Percentiles rank a stretch among this genome's conserved stretches.
Evolutionary conservation across 2,797 vertebrate genomes (phyloP).

Genomic region (Sebastes melanostomus): DNA sequence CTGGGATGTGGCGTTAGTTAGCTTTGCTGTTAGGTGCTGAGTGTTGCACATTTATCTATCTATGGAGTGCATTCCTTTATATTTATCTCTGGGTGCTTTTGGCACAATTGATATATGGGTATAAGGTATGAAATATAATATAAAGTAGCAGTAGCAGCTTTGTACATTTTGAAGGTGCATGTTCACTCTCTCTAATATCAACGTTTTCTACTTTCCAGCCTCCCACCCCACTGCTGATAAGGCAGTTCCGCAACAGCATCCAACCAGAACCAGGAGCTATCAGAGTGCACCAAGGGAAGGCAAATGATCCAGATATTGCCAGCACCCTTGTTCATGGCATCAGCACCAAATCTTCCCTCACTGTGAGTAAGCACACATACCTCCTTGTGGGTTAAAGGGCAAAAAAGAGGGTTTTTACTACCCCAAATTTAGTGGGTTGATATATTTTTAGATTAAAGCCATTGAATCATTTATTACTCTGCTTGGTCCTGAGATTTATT

Average conservation of each 20-base stretch:
- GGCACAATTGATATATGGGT: background rate
- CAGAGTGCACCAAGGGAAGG: slow-evolving; percentile 84
- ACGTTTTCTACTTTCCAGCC: slow-evolving; percentile 65
- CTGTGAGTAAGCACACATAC: slow-evolving; percentile 73
- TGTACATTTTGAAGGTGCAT: background rate
- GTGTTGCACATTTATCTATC: background rate
- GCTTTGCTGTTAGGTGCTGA: too few species aligned
- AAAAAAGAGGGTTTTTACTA: background rate
- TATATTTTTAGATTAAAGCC: background rate
- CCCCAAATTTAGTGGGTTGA: background rate
- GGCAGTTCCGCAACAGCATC: slow-evolving; percentile 80
- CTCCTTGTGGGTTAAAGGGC: background rate
- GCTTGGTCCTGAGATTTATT: background rate
- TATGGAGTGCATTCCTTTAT: too few species aligned
- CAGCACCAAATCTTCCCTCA: slow-evolving; percentile 54
- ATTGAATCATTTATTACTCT: background rate
- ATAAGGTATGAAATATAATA: background rate
- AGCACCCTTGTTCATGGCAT: slow-evolving; percentile 83
- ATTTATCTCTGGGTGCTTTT: background rate
- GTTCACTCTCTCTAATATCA: background rate
- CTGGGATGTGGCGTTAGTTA: too few species aligned
- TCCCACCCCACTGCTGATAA: slow-evolving; percentile 79
- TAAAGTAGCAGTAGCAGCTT: background rate
- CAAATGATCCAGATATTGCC: slow-evolving; percentile 84
- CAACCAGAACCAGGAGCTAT: slow-evolving; percentile 79